phyloP scores from a whole-genome alignment of 2,888 invertebrate species.

The Laspeyria flexula region DNA sequence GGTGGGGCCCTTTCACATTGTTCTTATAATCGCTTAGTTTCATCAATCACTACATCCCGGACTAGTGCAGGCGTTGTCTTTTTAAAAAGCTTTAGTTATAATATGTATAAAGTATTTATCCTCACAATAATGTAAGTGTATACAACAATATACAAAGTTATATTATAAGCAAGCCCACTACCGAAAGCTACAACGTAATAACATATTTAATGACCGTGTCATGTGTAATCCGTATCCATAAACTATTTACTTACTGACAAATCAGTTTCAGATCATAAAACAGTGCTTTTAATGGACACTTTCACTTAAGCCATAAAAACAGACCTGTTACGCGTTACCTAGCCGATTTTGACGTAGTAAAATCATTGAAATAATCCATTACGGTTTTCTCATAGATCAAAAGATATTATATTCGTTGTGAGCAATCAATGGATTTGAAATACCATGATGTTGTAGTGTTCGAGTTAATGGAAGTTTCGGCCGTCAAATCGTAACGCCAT shows the following conservation, averaged over 20 bases:
- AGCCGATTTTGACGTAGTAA: slow-evolving; percentile 17
- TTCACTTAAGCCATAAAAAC: slow-evolving; percentile 60
- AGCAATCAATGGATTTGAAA: slow-evolving; percentile 30
- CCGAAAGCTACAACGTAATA: neutral
- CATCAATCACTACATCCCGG: no score
- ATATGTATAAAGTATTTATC: no score
- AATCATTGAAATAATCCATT: slow-evolving; percentile 19
- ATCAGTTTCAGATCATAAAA: slow-evolving; percentile 57
- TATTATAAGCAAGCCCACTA: neutral
- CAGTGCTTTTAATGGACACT: slow-evolving; percentile 65
- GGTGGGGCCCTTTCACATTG: no score
- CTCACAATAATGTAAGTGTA: no score
- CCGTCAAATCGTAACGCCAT: slow-evolving; percentile 55
- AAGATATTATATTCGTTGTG: neutral
- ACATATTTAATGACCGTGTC: slow-evolving; percentile 8
- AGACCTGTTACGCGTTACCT: slow-evolving; percentile 26
- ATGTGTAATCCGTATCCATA: slow-evolving; percentile 22
- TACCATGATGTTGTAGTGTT: slow-evolving; percentile 6
- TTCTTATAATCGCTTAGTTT: no score
- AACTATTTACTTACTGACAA: slow-evolving; percentile 43
- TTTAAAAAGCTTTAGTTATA: no score
- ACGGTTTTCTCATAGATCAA: slow-evolving; percentile 5
- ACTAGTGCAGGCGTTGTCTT: no score
- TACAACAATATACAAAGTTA: no score
- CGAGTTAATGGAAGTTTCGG: slow-evolving; percentile 32